phyloP scores from a whole-genome alignment of 2,113 vertebrate genomes.

The Collichthys lucidus region DNA sequence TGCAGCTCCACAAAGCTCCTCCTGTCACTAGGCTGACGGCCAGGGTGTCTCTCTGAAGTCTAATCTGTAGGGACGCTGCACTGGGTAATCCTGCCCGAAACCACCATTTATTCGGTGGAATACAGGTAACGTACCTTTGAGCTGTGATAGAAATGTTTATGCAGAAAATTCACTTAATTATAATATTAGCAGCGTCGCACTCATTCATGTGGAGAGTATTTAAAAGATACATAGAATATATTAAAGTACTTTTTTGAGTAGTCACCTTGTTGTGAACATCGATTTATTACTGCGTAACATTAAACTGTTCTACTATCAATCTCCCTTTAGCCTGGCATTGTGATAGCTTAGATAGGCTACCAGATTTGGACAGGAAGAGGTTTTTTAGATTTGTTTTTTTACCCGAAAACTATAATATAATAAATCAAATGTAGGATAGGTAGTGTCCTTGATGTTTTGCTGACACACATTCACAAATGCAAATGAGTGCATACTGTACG shows the following conservation, averaged over 20 bases:
- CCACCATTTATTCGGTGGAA: conserved; percentile 45
- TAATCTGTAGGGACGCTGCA: conserved; percentile 66
- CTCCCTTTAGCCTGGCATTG: background rate
- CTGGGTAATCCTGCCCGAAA: conserved; percentile 51
- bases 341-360: conserved; percentile 3
- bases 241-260: background rate
- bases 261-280: conserved; percentile 2
- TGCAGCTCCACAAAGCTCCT: conserved; percentile 71
- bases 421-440: background rate
- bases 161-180: background rate
- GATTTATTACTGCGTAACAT: no score
- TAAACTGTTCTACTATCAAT: no score
- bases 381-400: conserved; percentile 1
- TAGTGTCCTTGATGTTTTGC: background rate
- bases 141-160: conserved; percentile 8
- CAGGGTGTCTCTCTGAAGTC: conserved; percentile 67
- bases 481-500: background rate
- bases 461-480: background rate
- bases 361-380: background rate
- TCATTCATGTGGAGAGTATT: background rate
- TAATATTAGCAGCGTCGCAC: background rate
- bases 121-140: conserved; percentile 36
- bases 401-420: background rate
- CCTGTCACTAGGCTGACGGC: conserved; percentile 69
- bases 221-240: background rate